A percentile compares a stretch with the other conserved stretches of the same genome.
Evolutionary conservation across 2,797 vertebrate genomes (phyloP).

Genomic region (Brotula barbata): DNA sequence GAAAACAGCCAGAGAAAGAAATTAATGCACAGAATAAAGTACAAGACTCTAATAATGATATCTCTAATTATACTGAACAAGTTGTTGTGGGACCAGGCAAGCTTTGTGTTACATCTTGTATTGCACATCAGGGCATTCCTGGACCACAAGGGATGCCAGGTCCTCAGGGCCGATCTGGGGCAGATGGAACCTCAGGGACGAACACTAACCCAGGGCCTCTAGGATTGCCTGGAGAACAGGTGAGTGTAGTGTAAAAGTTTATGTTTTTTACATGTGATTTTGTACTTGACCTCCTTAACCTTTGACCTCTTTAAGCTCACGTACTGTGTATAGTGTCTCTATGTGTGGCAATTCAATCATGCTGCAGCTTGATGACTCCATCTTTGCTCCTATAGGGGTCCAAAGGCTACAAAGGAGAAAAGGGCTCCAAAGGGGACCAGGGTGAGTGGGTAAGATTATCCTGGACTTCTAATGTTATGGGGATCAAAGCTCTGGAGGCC

Average conservation of each 20-base stretch:
- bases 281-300: no score
- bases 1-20: no score
- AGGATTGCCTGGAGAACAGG: constrained; percentile 74
- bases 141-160: constrained; percentile 76
- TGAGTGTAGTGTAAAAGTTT: constrained; percentile 34
- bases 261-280: no score
- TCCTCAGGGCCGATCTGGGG: constrained; percentile 72
- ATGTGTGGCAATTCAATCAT: background rate
- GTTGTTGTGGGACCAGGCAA: background rate
- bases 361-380: constrained; percentile 3
- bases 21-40: no score
- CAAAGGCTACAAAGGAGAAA: constrained; percentile 76
- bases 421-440: constrained; percentile 78
- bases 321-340: background rate
- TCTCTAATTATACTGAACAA: background rate
- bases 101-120: background rate
- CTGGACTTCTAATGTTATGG: constrained; percentile 52
- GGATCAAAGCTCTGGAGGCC: constrained; percentile 6
- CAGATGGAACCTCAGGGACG: constrained; percentile 66
- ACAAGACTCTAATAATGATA: background rate
- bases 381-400: constrained; percentile 65
- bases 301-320: background rate
- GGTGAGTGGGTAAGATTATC: constrained; percentile 83
- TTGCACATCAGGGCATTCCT: constrained; percentile 63
- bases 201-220: constrained; percentile 43